These are phyloP conservation scores for Drosophila ercepeae DNA, from an alignment of 1,140 invertebrate species.

Conservation along the genomic window DNA sequence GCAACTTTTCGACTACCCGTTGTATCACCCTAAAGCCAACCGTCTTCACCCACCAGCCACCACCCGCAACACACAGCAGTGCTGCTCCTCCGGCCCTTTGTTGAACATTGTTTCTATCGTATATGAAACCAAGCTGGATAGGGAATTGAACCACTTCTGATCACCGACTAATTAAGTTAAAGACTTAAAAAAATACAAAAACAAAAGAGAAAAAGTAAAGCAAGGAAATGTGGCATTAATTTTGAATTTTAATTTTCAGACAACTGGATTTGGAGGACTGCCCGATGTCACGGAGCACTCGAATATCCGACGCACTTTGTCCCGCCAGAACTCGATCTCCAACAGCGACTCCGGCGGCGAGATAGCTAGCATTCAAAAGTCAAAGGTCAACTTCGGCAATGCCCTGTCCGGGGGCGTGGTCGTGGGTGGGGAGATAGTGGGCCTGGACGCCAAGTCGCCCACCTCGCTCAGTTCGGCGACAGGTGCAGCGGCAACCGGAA, in stretches of 20 bases:
- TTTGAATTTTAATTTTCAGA: too few species aligned
- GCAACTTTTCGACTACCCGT: constrained; percentile 50
- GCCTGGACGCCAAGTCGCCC: constrained; percentile 63
- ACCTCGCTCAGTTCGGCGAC: constrained; percentile 53
- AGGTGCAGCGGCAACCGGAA: constrained; percentile 34
- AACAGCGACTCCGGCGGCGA: constrained; percentile 80
- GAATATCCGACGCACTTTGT: constrained; percentile 77
- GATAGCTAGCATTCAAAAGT: constrained; percentile 78
- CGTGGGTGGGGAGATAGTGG: constrained; percentile 64
- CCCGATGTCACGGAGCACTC: constrained; percentile 83
- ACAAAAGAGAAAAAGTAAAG: too few species aligned
- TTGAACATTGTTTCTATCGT: constrained; percentile 17
- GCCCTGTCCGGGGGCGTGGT: constrained; percentile 56
- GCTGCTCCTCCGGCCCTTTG: background rate
- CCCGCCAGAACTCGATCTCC: constrained; percentile 81
- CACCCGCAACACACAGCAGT: background rate
- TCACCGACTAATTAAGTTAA: background rate
- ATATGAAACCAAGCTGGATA: background rate
- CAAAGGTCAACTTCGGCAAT: constrained; percentile 75
- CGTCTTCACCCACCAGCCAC: background rate
- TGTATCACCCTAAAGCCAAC: constrained; percentile 16
- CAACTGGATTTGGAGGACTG: constrained; percentile 81
- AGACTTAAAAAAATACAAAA: background rate
- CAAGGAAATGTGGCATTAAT: too few species aligned
- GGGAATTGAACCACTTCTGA: background rate